Evolutionary conservation across 1,140 invertebrate genomes (phyloP).

Genomic region (Platyura marginata): DNA sequence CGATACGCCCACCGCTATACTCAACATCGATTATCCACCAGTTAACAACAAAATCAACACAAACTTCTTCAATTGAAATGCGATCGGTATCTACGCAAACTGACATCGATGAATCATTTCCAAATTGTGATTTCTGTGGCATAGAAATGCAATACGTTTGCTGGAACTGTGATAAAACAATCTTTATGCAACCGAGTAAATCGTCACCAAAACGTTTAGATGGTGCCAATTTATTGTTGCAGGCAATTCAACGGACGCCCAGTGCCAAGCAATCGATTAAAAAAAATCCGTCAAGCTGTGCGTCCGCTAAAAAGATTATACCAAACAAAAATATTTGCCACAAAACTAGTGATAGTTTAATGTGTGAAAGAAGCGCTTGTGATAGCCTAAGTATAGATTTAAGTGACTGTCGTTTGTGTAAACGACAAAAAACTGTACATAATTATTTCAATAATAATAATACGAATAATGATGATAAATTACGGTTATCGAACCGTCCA

Average conservation of each 20-base stretch:
- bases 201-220: constrained; percentile 12
- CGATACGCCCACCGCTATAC: constrained; percentile 4
- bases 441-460: constrained; percentile 1
- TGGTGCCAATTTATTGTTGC: constrained; percentile 19
- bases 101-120: constrained; percentile 4
- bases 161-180: constrained; percentile 12
- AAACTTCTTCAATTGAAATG: constrained; percentile 14
- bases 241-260: constrained; percentile 23
- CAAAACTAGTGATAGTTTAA: background rate
- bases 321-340: background rate
- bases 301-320: background rate
- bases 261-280: background rate
- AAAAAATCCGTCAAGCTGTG: background rate
- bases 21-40: background rate
- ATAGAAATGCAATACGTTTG: constrained; percentile 20
- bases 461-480: background rate
- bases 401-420: constrained; percentile 16
- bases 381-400: background rate
- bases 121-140: constrained; percentile 12
- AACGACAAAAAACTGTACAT: constrained; percentile 23
- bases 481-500: no score
- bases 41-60: constrained; percentile 1
- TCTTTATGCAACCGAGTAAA: background rate
- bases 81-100: constrained; percentile 23
- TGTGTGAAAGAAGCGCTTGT: background rate